Base-by-base conservation (phyloP, 1,140 invertebrate genomes). In the Calephelis virginiensis region DNA sequence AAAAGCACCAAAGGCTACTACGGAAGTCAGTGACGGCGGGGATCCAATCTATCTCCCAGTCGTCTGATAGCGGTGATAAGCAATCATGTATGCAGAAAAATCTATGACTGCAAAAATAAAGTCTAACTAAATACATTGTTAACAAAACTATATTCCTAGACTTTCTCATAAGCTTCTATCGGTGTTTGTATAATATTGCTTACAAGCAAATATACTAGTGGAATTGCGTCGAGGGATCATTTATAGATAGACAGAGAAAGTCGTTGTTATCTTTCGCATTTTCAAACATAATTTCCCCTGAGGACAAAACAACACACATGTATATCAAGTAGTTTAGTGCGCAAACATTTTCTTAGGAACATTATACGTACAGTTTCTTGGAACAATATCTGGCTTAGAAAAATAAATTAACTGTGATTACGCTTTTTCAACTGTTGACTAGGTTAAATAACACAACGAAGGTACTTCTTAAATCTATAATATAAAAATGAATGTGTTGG, bases 211-310 rank as follows among this genome's bases (percentile, higher is more conserved):
- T 59, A 59, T 37, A 59, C 53, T 13, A 59, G 28, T 66, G 63
- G 66, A 72, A 67, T 69, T 67, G 61, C 60, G 66, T 68, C 49
- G 67, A 64, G 70, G 68, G 67, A 63, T 56, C 61, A 63, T 72
- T 72, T 66, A 74, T 71, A 74, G 69, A 73, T 74, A 73, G 71
- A 75, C 61, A 65, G 66, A 65, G 71, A 71, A 72, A 73, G 71
- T 70, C 77, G 75, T 77, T 73, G 71, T 67, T 71, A 69, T 72
- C 61, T 70, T 76, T 72, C 69, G 63, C 65, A 71, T 73, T 68
- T 66, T 69, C 68, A 71, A 71, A 69, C 71, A 75, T 76, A 80
- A 82, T 82, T 80, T 82, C 78, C 78, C 78, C 46, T 8, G 78
- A 77, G 78, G 74, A 37, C 60, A 66, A 66, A 72, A 74, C 66